phyloP scores from a whole-genome alignment of 2,888 invertebrate genomes.

The Hyposoter didymator region DNA sequence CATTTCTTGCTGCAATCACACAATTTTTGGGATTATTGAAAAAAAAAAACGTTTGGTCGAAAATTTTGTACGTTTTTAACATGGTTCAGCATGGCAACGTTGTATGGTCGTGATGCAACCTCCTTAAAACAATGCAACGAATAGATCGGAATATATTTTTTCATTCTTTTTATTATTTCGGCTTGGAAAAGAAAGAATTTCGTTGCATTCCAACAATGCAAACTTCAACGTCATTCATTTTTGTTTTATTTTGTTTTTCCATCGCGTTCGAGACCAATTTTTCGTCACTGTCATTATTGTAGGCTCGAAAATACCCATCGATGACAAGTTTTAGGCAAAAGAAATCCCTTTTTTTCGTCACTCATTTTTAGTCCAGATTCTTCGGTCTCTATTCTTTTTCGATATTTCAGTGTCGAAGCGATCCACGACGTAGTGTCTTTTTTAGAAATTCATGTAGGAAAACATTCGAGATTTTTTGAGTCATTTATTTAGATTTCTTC shows the following conservation, averaged over 20 bases:
- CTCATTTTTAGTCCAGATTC: neutral
- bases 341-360: neutral
- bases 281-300: neutral
- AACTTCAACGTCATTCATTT: neutral
- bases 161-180: no score
- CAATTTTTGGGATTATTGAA: no score
- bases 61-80: no score
- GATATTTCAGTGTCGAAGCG: neutral
- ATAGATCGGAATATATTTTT: no score
- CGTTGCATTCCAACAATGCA: no score
- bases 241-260: neutral
- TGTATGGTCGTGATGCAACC: no score
- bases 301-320: neutral
- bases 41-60: no score
- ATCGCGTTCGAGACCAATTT: neutral
- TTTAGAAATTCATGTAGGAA: neutral
- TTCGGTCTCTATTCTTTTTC: neutral
- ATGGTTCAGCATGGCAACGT: no score
- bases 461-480: neutral
- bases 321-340: neutral
- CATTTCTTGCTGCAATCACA: no score
- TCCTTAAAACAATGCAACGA: no score
- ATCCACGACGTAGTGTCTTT: neutral
- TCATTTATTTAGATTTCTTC: no score
- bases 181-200: no score